phyloP scores from a whole-genome alignment of 1,140 invertebrate species.

The Reticulitermes speratus region DNA sequence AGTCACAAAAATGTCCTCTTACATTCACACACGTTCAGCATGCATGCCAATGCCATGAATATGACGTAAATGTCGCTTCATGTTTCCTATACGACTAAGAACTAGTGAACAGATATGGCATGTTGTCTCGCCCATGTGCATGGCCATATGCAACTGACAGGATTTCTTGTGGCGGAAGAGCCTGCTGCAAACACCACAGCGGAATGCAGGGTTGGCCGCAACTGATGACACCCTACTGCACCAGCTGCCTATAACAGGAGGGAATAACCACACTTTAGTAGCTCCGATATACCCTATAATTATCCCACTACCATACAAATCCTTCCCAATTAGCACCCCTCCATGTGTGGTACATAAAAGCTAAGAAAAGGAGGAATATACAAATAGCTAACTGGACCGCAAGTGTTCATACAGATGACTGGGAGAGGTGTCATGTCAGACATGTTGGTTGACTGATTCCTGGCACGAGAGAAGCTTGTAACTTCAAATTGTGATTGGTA shows the following conservation, averaged over 20 bases:
- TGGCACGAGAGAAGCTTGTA: too few relatives aligned
- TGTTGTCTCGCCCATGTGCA: constrained; percentile 71
- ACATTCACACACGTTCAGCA: constrained; percentile 49
- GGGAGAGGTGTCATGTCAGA: too few relatives aligned
- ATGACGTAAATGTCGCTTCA: constrained; percentile 51
- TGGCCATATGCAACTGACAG: constrained; percentile 70
- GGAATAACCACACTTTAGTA: constrained; percentile 9
- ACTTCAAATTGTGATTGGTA: too few relatives aligned
- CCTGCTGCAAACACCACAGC: constrained; percentile 68
- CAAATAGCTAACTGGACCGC: too few relatives aligned
- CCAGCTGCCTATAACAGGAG: constrained; percentile 5
- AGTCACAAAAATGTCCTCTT: constrained; percentile 40
- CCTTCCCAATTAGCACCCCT: too few relatives aligned
- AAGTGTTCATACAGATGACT: too few relatives aligned
- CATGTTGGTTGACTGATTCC: too few relatives aligned
- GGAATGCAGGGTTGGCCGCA: constrained; percentile 28
- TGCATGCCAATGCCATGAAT: constrained; percentile 58
- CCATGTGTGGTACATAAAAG: too few relatives aligned
- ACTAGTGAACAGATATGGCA: constrained; percentile 61
- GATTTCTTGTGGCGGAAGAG: constrained; percentile 75
- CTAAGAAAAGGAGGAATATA: too few relatives aligned
- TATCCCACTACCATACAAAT: not conserved
- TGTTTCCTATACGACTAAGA: constrained; percentile 54
- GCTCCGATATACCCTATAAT: not conserved
- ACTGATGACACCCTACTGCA: not conserved